These are phyloP conservation scores for Zoanthus sociatus DNA, from an alignment of 92 coral and sea anemone genomes.

Conservation along the genomic window DNA sequence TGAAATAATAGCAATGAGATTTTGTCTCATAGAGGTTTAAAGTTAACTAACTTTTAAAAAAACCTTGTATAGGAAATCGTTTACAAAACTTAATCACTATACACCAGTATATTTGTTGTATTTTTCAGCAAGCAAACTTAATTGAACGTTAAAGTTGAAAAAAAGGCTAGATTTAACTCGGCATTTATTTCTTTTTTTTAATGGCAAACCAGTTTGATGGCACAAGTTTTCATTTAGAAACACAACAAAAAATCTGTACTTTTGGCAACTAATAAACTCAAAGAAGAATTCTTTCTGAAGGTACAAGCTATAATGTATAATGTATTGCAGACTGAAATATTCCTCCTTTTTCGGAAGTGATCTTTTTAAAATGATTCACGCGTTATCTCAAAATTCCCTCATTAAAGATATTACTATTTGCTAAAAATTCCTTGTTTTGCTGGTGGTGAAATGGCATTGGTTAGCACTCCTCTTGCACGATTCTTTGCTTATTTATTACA, in stretches of 20 bases:
- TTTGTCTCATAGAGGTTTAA: neutral
- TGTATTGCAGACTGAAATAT: neutral
- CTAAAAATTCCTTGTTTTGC: neutral
- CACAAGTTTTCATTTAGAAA: too few relatives aligned
- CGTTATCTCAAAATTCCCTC: neutral
- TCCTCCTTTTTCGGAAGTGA: neutral
- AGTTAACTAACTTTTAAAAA: neutral
- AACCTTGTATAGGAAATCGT: neutral
- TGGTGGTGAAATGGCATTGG: neutral
- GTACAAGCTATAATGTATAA: neutral
- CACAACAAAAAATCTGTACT: too few relatives aligned
- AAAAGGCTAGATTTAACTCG: neutral
- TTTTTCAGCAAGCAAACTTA: neutral
- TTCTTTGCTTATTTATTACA: neutral
- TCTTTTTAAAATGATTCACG: neutral
- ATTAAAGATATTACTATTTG: neutral
- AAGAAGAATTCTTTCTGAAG: neutral
- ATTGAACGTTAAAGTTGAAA: neutral
- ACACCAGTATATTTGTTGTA: neutral
- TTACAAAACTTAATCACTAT: neutral
- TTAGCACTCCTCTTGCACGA: neutral
- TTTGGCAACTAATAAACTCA: too few relatives aligned
- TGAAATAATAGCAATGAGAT: too few relatives aligned
- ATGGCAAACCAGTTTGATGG: too few relatives aligned
- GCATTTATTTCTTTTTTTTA: too few relatives aligned